Conservation (phyloP, 2,888 invertebrate species). For the Thera obeliscata region DNA sequence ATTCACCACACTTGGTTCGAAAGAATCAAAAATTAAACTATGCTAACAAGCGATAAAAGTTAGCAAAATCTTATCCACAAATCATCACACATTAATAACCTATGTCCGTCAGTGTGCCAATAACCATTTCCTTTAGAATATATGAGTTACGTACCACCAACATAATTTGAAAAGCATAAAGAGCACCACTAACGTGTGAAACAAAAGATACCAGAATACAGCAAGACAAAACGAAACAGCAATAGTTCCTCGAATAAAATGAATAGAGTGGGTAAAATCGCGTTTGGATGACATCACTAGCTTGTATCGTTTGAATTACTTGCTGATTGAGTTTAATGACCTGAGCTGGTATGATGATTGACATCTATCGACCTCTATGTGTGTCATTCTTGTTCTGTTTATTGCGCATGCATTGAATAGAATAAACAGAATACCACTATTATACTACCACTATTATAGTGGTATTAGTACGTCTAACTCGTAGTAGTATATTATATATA, state of each 20-base stretch:
- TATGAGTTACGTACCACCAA: constrained; percentile 21
- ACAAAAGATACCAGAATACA: neutral
- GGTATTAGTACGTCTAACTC: too few species aligned
- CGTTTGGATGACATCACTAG: constrained; percentile 23
- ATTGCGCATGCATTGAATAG: too few species aligned
- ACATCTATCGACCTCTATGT: neutral
- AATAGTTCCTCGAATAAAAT: neutral
- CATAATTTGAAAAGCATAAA: neutral
- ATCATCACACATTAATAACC: constrained; percentile 46
- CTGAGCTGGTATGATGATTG: constrained; percentile 7
- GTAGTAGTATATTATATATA: too few species aligned
- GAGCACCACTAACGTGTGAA: neutral
- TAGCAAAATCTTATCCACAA: constrained; percentile 1
- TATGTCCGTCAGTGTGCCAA: constrained; percentile 42
- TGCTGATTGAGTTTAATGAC: constrained; percentile 27
- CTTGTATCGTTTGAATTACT: constrained; percentile 20
- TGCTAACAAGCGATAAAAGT: constrained; percentile 8
- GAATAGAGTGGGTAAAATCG: neutral
- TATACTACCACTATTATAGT: too few species aligned
- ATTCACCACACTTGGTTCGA: too few species aligned
- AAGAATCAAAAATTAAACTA: neutral
- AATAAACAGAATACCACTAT: too few species aligned
- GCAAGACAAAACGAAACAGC: neutral
- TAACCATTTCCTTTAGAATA: constrained; percentile 55
- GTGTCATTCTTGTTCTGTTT: too few species aligned